Conservation (phyloP, 2,113 vertebrate species). For the Mesembrinibis cayennensis region DNA sequence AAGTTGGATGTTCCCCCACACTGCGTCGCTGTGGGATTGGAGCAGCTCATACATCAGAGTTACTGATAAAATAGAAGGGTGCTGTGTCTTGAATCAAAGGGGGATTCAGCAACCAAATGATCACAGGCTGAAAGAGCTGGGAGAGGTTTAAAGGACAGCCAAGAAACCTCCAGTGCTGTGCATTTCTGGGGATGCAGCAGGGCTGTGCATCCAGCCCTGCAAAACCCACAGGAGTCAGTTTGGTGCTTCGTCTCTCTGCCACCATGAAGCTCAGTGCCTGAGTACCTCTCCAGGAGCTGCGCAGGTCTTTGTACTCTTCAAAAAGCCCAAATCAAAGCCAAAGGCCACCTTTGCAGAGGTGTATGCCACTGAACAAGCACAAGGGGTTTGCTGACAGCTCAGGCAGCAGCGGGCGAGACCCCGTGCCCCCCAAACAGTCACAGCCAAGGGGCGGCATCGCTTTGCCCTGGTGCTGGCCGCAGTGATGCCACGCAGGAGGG, state of each 20-base stretch:
- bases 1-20: background rate
- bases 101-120: background rate
- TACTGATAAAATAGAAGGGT: rapidly evolving
- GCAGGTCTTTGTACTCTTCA: background rate
- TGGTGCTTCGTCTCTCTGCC: background rate
- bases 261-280: background rate
- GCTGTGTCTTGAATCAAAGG: background rate
- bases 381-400: background rate
- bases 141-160: background rate
- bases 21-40: rapidly evolving
- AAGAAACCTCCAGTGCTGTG: background rate
- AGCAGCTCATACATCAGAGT: background rate
- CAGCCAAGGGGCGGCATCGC: background rate
- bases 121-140: background rate
- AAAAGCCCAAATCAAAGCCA: background rate
- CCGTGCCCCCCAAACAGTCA: rapidly evolving
- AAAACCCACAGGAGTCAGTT: background rate
- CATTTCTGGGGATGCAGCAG: rapidly evolving
- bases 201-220: background rate
- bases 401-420: background rate
- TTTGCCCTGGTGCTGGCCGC: background rate
- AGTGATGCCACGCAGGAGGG: background rate
- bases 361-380: rapidly evolving
- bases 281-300: background rate
- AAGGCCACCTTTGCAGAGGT: background rate